Conservation (phyloP, 2,888 invertebrate species). For the Tricholauxania praeusta region DNA sequence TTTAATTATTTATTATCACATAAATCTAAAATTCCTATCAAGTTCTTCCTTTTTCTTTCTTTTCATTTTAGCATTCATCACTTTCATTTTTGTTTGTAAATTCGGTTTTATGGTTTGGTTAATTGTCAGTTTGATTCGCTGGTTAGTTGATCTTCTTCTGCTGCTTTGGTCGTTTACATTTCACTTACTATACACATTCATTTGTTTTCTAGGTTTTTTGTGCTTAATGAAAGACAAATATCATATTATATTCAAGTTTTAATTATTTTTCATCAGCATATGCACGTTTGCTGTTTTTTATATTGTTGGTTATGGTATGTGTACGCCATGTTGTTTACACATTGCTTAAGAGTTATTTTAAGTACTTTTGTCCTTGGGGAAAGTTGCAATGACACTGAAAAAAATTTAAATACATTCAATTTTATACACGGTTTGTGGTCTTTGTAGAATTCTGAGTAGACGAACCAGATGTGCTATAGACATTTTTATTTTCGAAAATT, state of each 20-base stretch:
- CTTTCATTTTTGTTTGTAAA: too few species aligned
- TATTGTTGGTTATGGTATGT: not conserved
- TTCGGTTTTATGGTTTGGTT: constrained; percentile 33
- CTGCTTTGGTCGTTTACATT: constrained; percentile 35
- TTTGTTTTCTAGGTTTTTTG: constrained; percentile 27
- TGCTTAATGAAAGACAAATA: constrained; percentile 44
- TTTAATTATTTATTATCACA: too few species aligned
- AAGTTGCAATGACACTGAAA: too few species aligned
- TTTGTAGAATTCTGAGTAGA: too few species aligned
- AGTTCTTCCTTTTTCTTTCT: not conserved
- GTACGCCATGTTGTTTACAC: not conserved
- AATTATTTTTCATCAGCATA: constrained; percentile 39
- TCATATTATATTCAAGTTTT: constrained; percentile 43
- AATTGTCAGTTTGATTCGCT: constrained; percentile 12
- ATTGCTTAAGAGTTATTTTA: constrained; percentile 12
- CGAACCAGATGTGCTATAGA: too few species aligned
- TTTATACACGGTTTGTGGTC: too few species aligned
- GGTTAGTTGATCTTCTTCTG: constrained; percentile 12
- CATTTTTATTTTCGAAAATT: too few species aligned
- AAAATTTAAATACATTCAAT: too few species aligned
- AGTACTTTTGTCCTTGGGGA: too few species aligned
- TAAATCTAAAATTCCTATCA: too few species aligned
- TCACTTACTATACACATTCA: constrained; percentile 33
- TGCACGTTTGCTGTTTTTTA: not conserved
- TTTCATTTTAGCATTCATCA: not conserved